Evolutionary conservation across 2,888 invertebrate genomes (phyloP), one percentile per base, ranked within the genome.

Genomic region (Anodontia alba): DNA sequence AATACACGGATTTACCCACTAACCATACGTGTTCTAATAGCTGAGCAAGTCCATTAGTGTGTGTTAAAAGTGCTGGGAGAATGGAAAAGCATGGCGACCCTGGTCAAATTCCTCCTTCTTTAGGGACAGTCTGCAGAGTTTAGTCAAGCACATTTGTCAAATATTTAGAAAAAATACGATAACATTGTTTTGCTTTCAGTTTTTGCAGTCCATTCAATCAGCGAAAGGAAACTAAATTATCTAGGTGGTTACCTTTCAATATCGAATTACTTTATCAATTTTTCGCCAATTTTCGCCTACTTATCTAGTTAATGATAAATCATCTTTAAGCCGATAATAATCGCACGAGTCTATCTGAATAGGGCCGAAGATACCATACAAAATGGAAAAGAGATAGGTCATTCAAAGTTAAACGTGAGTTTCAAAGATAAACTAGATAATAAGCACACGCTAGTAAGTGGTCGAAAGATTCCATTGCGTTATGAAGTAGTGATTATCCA

Each of bases 371-470:
- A 12, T 12, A 10, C 54, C 54, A 20, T 20, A 62, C 20, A 62
- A 33, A 20, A 17, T 5, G 17, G 33, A 62, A 62, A 62, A 33
- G 31, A 62, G 33, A 33, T 42, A 43, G 72, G 49, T 54, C 72
- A 72, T 70, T 72, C 73, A 71, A 57, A 66, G 76, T 51, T 66
- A 75, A 72, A 76, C 80, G 80, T 80, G 80, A 66, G 80, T 66
- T 46, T 8, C 26, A 68, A 70, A 76, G 81, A 77, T 77, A 81
- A 77, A 26, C 26, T 46, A 70, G 81, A 76, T 81, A 74, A 77
- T 77, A 36, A 23, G 42, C 74, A 71, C 74, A 73, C 77, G 77
- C 66, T 73, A 77, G 42, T 31, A 70, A 73, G 62, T 73, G 46
- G 31, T 62, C 29, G 8, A 62, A 33, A 17, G 33, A 20, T 33